Conservation (phyloP, 30 jellyfish, hydroid and myxozoan genomes). For the Hydractinia echinata region DNA sequence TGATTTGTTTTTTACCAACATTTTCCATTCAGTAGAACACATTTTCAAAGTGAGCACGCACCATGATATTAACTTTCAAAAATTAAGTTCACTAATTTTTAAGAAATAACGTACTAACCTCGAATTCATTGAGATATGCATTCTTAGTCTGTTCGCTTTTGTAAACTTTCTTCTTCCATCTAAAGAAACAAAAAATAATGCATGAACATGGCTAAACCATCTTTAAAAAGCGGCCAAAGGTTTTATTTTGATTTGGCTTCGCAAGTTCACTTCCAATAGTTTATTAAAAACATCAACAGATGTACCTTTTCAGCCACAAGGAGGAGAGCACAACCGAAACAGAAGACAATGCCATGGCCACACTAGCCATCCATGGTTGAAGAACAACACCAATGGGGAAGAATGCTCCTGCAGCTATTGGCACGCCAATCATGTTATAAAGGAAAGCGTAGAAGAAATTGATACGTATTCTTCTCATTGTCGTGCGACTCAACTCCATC, state of each 20-base stretch:
- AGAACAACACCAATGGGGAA: slow-evolving; percentile 82
- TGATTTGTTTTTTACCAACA: too few species aligned
- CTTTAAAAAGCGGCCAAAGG: neutral
- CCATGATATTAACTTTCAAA: too few species aligned
- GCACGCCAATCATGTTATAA: slow-evolving; percentile 92
- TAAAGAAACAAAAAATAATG: neutral
- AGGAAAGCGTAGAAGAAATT: slow-evolving; percentile 89
- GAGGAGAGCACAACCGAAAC: slow-evolving; percentile 97
- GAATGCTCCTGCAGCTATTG: slow-evolving; percentile 99
- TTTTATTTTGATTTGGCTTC: neutral
- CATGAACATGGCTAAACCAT: neutral
- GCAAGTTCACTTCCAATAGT: neutral
- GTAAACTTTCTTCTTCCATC: slow-evolving; percentile 15
- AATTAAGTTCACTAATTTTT: too few species aligned
- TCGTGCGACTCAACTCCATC: slow-evolving; percentile 78
- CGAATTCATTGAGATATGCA: neutral
- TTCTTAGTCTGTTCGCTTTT: neutral
- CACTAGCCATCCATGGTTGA: slow-evolving; percentile 99
- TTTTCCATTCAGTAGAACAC: too few species aligned
- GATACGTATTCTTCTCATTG: slow-evolving; percentile 77
- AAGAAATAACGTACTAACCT: too few species aligned
- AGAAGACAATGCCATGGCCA: slow-evolving; percentile 99
- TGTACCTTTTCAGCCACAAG: slow-evolving; percentile 82
- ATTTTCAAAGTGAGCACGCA: too few species aligned
- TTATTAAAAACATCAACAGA: neutral